Evolutionary conservation across 2,888 invertebrate genomes (phyloP), one percentile per base, ranked within the genome.

Genomic region (Halocaridina rubra): DNA sequence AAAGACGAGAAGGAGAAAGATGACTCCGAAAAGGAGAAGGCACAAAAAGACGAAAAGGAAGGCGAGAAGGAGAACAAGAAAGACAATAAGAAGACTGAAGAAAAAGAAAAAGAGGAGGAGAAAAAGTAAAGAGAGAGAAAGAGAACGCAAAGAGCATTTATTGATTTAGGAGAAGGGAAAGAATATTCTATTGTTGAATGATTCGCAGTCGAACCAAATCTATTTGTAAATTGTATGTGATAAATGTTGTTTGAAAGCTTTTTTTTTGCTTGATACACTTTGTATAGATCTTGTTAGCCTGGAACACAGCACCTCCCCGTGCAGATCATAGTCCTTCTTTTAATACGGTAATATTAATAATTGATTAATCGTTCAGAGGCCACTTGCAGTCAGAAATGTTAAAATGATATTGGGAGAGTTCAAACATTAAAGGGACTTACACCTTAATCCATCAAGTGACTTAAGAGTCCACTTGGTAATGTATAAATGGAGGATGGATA

Each of bases 191-290:
- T 84, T 84, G 84, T 84, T 84, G 80, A 85, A 86, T 77, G 53
- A n/a, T n/a, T n/a, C 53, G 59, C 80, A 86, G 80, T 86, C 76
- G 75, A 82, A 86, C 86, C 86, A 86, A 86, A 86, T 86, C 77
- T 86, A 86, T 86, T 86, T 86, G 86, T 86, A 86, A 82, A n/a
- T n/a, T 86, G 82, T 86, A 86, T 86, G 86, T 86, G 86, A 86
- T 86, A 86, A 86, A 82, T 86, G 86, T 86, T 86, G 86, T 84
- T 86, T 82, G 86, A 86, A 80, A 81, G 80, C 57, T 67, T 82
- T 77, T 81, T 71, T 72, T 81, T 86, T 84, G 86, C 86, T 86
- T 86, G 80, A 86, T 85, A 85, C 84, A 80, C 84, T 86, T 79
- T 86, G 82, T 86, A 86, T 86, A 86, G 86, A 81, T 86, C 86